Conservation (phyloP, 2,888 invertebrate species). For the Rhingia campestris region DNA sequence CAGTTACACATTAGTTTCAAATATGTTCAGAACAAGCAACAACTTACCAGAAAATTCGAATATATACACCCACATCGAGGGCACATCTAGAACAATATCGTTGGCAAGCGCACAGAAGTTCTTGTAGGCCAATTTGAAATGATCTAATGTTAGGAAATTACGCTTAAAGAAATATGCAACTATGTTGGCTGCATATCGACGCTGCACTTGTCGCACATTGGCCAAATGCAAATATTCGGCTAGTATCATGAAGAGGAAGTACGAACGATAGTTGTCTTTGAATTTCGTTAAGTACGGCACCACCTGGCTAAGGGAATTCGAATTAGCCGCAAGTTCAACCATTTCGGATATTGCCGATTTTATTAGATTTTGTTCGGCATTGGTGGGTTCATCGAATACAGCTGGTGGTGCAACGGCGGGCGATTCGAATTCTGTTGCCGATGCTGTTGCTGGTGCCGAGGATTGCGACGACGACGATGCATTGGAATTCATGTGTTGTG, state of each 20-base stretch:
- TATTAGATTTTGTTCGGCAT: slow-evolving; percentile 76
- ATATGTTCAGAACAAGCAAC: slow-evolving; percentile 35
- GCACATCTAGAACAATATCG: slow-evolving; percentile 92
- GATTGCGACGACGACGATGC: slow-evolving; percentile 27
- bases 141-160: slow-evolving; percentile 83
- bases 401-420: slow-evolving; percentile 75
- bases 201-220: slow-evolving; percentile 77
- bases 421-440: slow-evolving; percentile 46
- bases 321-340: slow-evolving; percentile 77
- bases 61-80: slow-evolving; percentile 91
- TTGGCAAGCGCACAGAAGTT: slow-evolving; percentile 87
- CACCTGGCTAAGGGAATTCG: slow-evolving; percentile 76
- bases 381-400: slow-evolving; percentile 77
- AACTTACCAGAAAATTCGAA: slow-evolving; percentile 87
- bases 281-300: slow-evolving; percentile 77
- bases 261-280: slow-evolving; percentile 78
- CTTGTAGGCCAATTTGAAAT: slow-evolving; percentile 85
- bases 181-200: slow-evolving; percentile 82
- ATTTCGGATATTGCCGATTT: slow-evolving; percentile 79
- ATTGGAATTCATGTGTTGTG: slow-evolving; percentile 36
- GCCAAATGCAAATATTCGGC: slow-evolving; percentile 81
- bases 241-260: slow-evolving; percentile 80
- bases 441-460: slow-evolving; percentile 28
- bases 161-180: slow-evolving; percentile 83
- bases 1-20: not conserved